phyloP scores from a whole-genome alignment of 2,888 invertebrate genomes.

The Philereme transversata region DNA sequence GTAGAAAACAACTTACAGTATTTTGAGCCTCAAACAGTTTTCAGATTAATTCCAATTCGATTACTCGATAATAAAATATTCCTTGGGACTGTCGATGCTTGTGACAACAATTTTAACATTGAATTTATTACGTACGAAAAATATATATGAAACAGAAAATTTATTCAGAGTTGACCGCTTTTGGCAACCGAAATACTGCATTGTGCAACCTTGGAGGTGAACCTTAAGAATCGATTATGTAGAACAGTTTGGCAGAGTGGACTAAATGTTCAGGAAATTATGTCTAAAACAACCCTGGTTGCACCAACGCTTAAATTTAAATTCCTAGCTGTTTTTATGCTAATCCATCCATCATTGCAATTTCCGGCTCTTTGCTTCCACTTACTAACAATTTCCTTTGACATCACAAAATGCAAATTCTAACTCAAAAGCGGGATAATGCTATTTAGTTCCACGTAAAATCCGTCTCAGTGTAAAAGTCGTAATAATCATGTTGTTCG shows the following conservation, averaged over 20 bases:
- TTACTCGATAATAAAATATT: too few relatives aligned
- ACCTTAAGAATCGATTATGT: constrained; percentile 27
- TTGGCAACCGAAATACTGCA: constrained; percentile 38
- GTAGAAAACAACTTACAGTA: too few relatives aligned
- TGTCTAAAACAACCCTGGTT: neutral
- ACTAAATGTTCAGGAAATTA: neutral
- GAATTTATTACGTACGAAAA: constrained; percentile 11
- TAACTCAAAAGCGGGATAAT: constrained; percentile 14
- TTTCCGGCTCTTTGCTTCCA: neutral
- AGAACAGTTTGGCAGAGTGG: constrained; percentile 7
- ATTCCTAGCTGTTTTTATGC: too few relatives aligned
- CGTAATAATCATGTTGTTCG: constrained; percentile 24
- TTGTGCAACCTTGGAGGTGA: constrained; percentile 31
- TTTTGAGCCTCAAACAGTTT: too few relatives aligned
- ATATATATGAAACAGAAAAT: constrained; percentile 23
- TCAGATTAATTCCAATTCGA: too few relatives aligned
- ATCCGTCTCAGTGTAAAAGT: constrained; percentile 15
- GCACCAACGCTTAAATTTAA: too few relatives aligned
- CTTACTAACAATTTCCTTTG: neutral
- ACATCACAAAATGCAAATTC: constrained; percentile 2
- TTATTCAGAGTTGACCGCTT: constrained; percentile 32
- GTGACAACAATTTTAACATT: too few relatives aligned
- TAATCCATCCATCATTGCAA: neutral
- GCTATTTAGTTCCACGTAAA: constrained; percentile 15
- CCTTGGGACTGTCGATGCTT: too few relatives aligned